Base-by-base conservation (phyloP, 2,797 vertebrate genomes). In the Anguilla obscura region DNA sequence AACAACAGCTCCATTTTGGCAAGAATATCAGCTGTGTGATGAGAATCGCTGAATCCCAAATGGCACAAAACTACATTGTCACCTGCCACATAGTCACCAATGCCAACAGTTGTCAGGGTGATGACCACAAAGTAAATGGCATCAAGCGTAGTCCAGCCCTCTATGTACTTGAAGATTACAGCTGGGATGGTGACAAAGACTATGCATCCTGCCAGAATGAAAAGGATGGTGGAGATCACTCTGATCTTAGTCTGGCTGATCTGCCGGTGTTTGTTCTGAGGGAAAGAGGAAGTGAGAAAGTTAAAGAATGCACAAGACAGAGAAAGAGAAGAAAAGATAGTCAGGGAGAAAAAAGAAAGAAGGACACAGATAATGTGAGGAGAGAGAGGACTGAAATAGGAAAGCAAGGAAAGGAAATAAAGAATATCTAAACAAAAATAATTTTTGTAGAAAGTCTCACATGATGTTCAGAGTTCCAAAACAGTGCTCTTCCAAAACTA, bases 31-130 rank as follows among this genome's bases (percentile, higher is more conserved):
- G 60, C 24, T 63, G 60, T 63, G 21, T 63, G 60, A 18, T 24
- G 24, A 24, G 60, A 24, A 63, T 63, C 69, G 1, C 9, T 30
- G n/a, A 1, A 27, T 27, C n/a, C 27, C 8, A 71, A 71, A 48
- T 0, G 16, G 36, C 14, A 14, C 10, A 40, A 79, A 79, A 79
- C 33, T 16, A 40, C 16, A 27, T 45, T 24, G 8, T 80, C 92
- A 99, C 98, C 98, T 97, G 98, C 98, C 52, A 99, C 98, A 85
- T 97, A 99, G 92, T 99, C 98, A 18, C 98, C 98, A 0, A 99
- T 98, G 89, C 98, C 98, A 89, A 99, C 96, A 0, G 98, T 99
- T 48, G 98, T 98, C 87, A 99, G 94, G 80, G 98, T 98, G 92
- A 98, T 97, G 74, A 99, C 98, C 50, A 98, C 98, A 89, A 99